A percentile compares a stretch with the other conserved stretches of the same genome.
Conservation (phyloP, 2,113 vertebrate genomes). For the Dasyurus viverrinus region DNA sequence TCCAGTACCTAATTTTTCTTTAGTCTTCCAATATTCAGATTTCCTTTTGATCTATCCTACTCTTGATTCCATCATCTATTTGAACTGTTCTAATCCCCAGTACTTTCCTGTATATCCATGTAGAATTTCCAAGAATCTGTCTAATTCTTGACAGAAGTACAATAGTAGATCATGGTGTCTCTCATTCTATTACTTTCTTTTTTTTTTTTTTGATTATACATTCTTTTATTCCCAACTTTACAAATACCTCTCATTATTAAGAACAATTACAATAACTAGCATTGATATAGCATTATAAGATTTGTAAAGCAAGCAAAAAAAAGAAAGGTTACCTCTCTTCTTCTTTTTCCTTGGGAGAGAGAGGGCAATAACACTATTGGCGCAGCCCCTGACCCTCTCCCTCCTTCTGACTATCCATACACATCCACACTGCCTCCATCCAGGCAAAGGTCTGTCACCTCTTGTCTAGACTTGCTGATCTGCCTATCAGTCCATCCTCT, state of each 20-base stretch:
- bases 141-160: background rate
- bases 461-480: background rate
- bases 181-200: background rate
- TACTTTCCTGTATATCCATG: background rate
- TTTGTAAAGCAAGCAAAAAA: background rate
- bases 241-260: background rate
- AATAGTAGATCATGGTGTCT: background rate
- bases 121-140: background rate
- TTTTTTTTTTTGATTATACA: background rate
- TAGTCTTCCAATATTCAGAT: background rate
- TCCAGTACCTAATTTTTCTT: background rate
- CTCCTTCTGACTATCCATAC: background rate
- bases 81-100: background rate
- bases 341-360: background rate
- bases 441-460: background rate
- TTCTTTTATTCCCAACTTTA: background rate
- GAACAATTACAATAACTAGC: background rate
- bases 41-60: constrained; percentile 21
- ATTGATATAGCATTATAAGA: background rate
- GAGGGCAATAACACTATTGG: background rate
- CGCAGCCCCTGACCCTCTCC: background rate
- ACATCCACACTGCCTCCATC: background rate
- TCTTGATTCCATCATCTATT: constrained; percentile 1
- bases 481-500: background rate
- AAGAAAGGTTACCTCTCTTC: too few relatives aligned